phyloP scores from a whole-genome alignment of 2,113 vertebrate genomes.

The Mormoops blainvillei region DNA sequence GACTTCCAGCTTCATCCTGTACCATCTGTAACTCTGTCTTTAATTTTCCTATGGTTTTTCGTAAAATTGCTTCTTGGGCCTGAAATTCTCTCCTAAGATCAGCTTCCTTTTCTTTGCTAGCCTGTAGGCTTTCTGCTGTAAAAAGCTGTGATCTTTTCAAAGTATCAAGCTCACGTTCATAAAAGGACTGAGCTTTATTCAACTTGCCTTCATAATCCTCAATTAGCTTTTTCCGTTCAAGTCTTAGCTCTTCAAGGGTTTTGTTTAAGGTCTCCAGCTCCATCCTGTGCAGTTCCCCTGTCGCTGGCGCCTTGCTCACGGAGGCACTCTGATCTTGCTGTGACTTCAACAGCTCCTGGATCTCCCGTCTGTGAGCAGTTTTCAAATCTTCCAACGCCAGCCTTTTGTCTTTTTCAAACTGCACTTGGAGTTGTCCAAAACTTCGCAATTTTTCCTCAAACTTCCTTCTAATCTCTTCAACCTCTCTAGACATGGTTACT shows the following conservation, averaged over 20 bases:
- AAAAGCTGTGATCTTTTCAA: constrained; percentile 97
- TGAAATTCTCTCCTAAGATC: constrained; percentile 96
- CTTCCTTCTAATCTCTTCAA: constrained; percentile 96
- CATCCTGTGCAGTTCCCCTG: constrained; percentile 87
- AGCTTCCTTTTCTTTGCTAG: constrained; percentile 95
- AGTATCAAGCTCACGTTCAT: constrained; percentile 95
- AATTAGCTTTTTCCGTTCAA: constrained; percentile 92
- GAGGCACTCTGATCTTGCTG: constrained; percentile 92
- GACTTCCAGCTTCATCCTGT: constrained; percentile 92
- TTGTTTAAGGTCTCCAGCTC: constrained; percentile 90
- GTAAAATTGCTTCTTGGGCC: constrained; percentile 91
- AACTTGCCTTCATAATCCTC: constrained; percentile 97
- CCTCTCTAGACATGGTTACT: constrained; percentile 96
- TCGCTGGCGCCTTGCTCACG: constrained; percentile 91
- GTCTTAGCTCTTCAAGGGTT: constrained; percentile 90
- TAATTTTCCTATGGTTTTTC: constrained; percentile 90
- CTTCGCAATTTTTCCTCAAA: constrained; percentile 94
- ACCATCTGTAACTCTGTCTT: constrained; percentile 90
- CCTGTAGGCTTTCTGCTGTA: constrained; percentile 93
- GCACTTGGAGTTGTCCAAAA: constrained; percentile 90
- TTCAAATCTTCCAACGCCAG: constrained; percentile 90
- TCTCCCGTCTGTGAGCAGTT: constrained; percentile 88
- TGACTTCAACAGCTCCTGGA: constrained; percentile 92
- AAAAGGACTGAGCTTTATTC: constrained; percentile 95
- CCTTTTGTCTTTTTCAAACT: constrained; percentile 95